These are phyloP conservation scores for Sabellastarte sp. DNA, from an alignment of 2,888 invertebrate species.

Conservation along the genomic window DNA sequence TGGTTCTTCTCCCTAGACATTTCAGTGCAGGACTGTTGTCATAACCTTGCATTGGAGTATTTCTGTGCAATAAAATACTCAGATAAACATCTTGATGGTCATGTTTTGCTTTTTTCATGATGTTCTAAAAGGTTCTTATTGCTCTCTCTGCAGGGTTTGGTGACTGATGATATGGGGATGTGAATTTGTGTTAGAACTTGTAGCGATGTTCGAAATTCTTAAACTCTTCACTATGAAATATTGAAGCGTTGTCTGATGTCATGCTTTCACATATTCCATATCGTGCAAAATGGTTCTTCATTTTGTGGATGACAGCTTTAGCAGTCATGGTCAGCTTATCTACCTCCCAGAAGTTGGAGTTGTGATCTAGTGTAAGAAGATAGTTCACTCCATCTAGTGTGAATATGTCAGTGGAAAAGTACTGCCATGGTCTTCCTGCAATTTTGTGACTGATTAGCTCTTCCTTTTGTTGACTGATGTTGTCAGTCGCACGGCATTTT, in stretches of 20 bases:
- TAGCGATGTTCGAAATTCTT: no score
- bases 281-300: slow-evolving; percentile 1
- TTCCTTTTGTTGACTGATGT: neutral
- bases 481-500: neutral
- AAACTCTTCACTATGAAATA: neutral
- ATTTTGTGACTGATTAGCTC: neutral
- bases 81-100: no score
- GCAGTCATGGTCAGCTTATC: neutral
- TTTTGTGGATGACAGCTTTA: neutral
- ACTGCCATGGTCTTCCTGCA: neutral
- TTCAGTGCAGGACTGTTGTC: no score
- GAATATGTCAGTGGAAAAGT: neutral
- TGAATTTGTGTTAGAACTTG: no score
- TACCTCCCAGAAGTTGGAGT: neutral
- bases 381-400: neutral
- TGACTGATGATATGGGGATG: no score
- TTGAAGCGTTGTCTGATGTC: neutral
- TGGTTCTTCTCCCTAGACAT: no score
- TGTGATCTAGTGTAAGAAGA: neutral
- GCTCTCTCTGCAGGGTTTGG: no score
- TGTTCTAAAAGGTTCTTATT: no score
- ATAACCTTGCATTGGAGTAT: no score
- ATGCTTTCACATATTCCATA: neutral
- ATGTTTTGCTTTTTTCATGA: no score
- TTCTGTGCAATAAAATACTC: no score